Conservation (phyloP, 2,113 vertebrate species). For the Glaucomys volans region DNA sequence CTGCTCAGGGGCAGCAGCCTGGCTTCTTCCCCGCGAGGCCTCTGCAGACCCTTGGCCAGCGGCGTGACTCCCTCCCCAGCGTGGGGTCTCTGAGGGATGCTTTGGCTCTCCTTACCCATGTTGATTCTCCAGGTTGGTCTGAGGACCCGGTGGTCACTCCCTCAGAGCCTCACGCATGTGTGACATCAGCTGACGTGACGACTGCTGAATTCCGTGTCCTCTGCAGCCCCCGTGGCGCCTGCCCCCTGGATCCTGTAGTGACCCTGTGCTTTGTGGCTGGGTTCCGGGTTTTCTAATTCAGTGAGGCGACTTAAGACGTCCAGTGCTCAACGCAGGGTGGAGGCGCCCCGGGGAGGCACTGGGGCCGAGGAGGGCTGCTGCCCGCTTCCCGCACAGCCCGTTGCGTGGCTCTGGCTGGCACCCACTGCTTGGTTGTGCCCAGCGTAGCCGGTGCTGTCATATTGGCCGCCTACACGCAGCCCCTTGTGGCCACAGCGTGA, state of each 20-base stretch:
- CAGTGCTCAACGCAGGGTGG: too few species aligned
- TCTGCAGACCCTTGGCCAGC: too few species aligned
- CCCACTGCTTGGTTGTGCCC: rapidly evolving
- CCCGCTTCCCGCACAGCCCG: rapidly evolving
- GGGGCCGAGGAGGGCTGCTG: rapidly evolving
- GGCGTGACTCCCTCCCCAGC: background rate
- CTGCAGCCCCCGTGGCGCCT: too few species aligned
- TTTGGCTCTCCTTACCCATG: background rate
- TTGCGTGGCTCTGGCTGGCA: rapidly evolving
- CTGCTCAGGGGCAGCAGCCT: background rate
- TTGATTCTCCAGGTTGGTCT: background rate
- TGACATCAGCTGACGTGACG: rapidly evolving
- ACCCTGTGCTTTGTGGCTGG: background rate
- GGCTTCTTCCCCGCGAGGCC: rapidly evolving
- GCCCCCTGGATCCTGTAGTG: background rate
- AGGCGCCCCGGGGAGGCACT: too few species aligned
- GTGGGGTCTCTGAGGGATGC: too few species aligned
- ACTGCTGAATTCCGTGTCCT: background rate
- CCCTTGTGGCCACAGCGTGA: background rate
- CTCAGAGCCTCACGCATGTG: rapidly evolving
- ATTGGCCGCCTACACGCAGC: too few species aligned
- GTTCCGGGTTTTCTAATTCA: background rate
- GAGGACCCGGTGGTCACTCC: background rate
- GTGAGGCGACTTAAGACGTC: too few species aligned
- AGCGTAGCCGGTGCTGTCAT: background rate